A percentile compares a stretch with the other conserved stretches of the same genome.
These are phyloP conservation scores for Habrosyne pyritoides DNA, from an alignment of 2,888 invertebrate genomes.

Conservation along the genomic window DNA sequence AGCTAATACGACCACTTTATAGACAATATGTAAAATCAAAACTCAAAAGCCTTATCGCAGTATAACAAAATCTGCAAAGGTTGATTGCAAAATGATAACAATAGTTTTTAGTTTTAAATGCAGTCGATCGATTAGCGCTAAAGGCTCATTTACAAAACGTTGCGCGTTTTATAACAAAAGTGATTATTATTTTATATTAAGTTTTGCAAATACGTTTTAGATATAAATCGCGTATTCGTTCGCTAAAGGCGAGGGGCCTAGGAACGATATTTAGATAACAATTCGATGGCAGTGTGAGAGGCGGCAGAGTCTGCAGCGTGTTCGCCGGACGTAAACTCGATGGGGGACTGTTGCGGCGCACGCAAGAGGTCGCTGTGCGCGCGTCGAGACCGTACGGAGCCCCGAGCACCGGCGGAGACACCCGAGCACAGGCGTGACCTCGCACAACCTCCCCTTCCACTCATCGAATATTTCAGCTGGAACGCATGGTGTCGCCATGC, in stretches of 20 bases:
- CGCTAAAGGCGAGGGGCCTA: constrained; percentile 61
- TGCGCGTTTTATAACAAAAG: constrained; percentile 51
- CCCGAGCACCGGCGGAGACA: constrained; percentile 55
- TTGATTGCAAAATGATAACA: constrained; percentile 69
- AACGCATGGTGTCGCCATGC: constrained; percentile 56
- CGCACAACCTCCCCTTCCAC: constrained; percentile 75
- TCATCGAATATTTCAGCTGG: constrained; percentile 71
- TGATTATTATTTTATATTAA: constrained; percentile 37
- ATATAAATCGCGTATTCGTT: constrained; percentile 61
- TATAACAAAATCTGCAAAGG: constrained; percentile 71
- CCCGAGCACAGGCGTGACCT: constrained; percentile 76
- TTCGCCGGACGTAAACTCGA: constrained; percentile 71
- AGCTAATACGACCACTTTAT: constrained; percentile 49
- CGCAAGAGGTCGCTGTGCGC: constrained; percentile 72
- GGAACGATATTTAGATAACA: constrained; percentile 73
- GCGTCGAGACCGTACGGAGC: constrained; percentile 60
- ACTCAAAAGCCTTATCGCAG: constrained; percentile 53
- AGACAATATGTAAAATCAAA: constrained; percentile 43
- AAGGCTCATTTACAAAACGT: constrained; percentile 59
- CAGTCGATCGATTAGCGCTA: constrained; percentile 78
- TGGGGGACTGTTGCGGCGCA: constrained; percentile 66
- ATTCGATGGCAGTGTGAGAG: constrained; percentile 76
- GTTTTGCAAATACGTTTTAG: constrained; percentile 41
- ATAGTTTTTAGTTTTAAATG: constrained; percentile 76
- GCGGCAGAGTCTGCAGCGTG: constrained; percentile 77